Evolutionary conservation across 1,140 invertebrate genomes (phyloP), one percentile per base, ranked within the genome.

Genomic region (Galleria mellonella): DNA sequence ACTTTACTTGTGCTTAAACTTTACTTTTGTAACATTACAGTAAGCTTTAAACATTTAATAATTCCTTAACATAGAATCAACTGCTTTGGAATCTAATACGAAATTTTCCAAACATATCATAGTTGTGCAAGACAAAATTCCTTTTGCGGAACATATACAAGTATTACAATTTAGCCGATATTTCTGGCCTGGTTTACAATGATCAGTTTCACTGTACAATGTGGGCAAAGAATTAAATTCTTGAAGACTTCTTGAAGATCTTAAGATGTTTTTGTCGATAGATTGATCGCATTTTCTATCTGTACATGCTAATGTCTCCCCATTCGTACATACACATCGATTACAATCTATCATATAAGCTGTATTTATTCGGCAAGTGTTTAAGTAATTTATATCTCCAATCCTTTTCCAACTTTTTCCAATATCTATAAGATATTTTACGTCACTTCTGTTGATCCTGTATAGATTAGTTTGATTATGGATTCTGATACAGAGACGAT

Each of bases 301-400:
- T 4, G 81, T 83, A 51, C 86, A 87, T 4, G 72, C 61, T 23
- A 64, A 54, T 36, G 61, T 43, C 29, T 63, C 65, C 12, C 59
- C 52, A 8, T 47, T 30, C 9, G 46, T 47, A 51, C 86, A 87
- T 1, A 55, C 48, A 40, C 86, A 87, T 33, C 33, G 51, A 33
- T 84, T 87, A 38, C 86, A 87, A 43, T 84, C 75, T 4, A 76
- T 47, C 39, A 42, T 61, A 44, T 79, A 83, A n/a, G 56, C 55
- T 36, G 62, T 53, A 30, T 63, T 61, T 13, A 71, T 63, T 9
- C 14, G 48, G 50, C 73, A 73, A 1, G 4, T 32, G 9, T 7
- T 41, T 23, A 36, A 53, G 62, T 7, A 39, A 36, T 11, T 52
- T 13, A 6, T 17, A 17, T 9, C 11, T 15, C 28, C 55, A 33